Evolutionary conservation across 2,888 invertebrate species (phyloP), one percentile per base, ranked within the genome.

Genomic region (Hemithea aestivaria): DNA sequence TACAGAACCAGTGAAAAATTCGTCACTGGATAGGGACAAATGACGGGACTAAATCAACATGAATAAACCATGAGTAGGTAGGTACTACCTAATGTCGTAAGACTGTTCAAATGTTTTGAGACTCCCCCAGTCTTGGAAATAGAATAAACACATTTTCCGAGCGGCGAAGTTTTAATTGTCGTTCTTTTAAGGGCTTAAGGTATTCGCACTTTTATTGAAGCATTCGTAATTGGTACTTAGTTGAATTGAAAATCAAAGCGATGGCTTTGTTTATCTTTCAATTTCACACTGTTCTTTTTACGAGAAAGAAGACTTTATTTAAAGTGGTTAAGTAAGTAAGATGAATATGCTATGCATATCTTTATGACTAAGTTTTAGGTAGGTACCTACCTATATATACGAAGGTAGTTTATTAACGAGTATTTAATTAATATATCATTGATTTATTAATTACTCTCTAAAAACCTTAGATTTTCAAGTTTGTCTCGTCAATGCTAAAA

Each of bases 1-100:
- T 61, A 56, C 51, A 45, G 54, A 44, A 47, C 55, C 40, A 55
- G 53, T 56, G 56, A 53, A 54, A 58, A 58, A 59, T 62, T 60
- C 53, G 58, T 51, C 59, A 55, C 43, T 44, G 46, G 35, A 45
- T 35, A 38, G 40, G 35, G 36, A 45, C 44, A 40, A 45, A 45
- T 45, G 33, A 45, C 36, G 21, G 35, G 38, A 21, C 38, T 39
- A 43, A 43, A 43, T 39, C 41, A 42, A 36, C 41, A 42, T 42
- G 41, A 42, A 42, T 42, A 42, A 42, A 42, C 29, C 36, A 42
- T 42, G 36, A 36, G 36, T 34, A n/a, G n/a, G n/a, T n/a, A n/a
- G n/a, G n/a, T n/a, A n/a, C n/a, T n/a, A 36, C 29, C 33, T 42
- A 41, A 41, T 41, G 36, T 33, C 26, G 26, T 34, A 23, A 37